Evolutionary conservation across 2,888 invertebrate species (phyloP).

Genomic region (Spodoptera picta): DNA sequence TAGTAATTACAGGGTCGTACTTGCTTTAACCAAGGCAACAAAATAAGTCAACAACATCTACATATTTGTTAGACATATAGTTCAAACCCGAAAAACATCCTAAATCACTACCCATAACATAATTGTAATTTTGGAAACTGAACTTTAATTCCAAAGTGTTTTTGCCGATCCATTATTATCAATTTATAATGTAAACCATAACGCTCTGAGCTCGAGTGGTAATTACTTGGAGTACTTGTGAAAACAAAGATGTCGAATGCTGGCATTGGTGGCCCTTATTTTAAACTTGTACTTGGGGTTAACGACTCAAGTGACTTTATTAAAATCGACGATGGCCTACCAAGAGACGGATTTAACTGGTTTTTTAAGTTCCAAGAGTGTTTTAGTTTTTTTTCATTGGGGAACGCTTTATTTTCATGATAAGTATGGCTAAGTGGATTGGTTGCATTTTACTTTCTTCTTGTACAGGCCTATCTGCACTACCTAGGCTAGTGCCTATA

Average conservation of each 20-base stretch:
- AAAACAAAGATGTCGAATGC: constrained; percentile 30
- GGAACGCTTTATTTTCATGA: too few species aligned
- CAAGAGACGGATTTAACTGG: constrained; percentile 27
- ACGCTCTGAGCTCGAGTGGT: constrained; percentile 21
- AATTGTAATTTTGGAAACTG: constrained; percentile 1
- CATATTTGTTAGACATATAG: not conserved
- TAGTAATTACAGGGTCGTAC: too few species aligned
- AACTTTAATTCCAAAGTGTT: constrained; percentile 22
- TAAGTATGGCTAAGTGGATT: too few species aligned
- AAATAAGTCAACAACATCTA: not conserved
- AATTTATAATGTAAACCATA: constrained; percentile 47
- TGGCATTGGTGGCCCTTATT: constrained; percentile 32
- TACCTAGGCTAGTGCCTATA: too few species aligned
- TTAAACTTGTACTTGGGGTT: constrained; percentile 49
- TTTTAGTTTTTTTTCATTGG: too few species aligned
- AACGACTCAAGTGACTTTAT: constrained; percentile 47
- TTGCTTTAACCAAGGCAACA: too few species aligned
- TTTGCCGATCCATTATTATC: constrained; percentile 29
- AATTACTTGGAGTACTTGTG: constrained; percentile 36
- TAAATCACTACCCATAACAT: not conserved
- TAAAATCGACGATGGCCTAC: constrained; percentile 39
- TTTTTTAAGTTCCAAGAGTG: not conserved
- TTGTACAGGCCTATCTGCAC: too few species aligned
- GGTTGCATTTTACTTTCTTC: too few species aligned
- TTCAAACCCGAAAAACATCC: not conserved